These are phyloP conservation scores for Lordiphosa mommai DNA, from an alignment of 1,140 invertebrate species.

Conservation along the genomic window DNA sequence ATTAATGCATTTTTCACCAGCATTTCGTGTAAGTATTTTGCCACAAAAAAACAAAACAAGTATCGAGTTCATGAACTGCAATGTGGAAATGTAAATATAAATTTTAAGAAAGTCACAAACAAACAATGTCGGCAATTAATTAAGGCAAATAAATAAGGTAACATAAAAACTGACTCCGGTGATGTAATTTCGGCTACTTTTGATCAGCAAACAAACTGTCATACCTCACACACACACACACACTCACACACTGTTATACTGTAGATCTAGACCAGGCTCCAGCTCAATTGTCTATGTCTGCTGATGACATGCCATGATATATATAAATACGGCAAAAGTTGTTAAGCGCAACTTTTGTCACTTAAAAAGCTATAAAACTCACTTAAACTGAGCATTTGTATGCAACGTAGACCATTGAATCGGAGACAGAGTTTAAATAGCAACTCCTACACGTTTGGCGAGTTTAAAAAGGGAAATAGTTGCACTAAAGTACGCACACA, in stretches of 20 bases:
- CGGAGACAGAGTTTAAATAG: slow-evolving; percentile 11
- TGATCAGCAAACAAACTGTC: no score
- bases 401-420: slow-evolving; percentile 17
- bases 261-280: background rate
- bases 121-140: slow-evolving; percentile 1
- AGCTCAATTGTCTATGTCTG: slow-evolving; percentile 22
- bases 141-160: no score
- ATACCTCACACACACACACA: no score
- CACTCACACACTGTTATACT: background rate
- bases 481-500: background rate
- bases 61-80: slow-evolving; percentile 19
- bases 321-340: slow-evolving; percentile 32
- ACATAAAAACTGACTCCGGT: no score
- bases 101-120: slow-evolving; percentile 2
- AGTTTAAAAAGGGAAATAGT: slow-evolving; percentile 14
- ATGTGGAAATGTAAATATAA: background rate
- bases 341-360: slow-evolving; percentile 44
- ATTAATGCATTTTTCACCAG: background rate
- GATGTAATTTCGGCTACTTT: no score
- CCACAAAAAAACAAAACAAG: background rate
- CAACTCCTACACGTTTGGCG: slow-evolving; percentile 32
- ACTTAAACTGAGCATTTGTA: slow-evolving; percentile 59
- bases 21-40: background rate
- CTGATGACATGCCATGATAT: slow-evolving; percentile 29
- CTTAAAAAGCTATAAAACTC: slow-evolving; percentile 66